A percentile compares a stretch with the other conserved stretches of the same genome.
Conservation (phyloP, 2,113 vertebrate species). For the Alosa alosa region DNA sequence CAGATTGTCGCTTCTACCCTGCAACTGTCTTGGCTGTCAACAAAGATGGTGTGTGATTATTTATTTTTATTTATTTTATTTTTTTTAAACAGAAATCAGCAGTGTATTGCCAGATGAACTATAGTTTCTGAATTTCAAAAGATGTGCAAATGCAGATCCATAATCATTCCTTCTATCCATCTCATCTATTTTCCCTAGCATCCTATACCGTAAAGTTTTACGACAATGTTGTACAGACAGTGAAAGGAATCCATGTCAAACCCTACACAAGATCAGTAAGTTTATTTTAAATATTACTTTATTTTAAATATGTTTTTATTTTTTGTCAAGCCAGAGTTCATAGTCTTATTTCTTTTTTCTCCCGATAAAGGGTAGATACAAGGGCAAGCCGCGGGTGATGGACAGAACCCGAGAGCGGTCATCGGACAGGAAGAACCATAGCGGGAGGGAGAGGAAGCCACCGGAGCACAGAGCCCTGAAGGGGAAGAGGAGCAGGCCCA, state of each 20-base stretch:
- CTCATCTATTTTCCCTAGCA: constrained; percentile 64
- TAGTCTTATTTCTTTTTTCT: neutral
- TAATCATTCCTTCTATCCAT: neutral
- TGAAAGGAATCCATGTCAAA: constrained; percentile 97
- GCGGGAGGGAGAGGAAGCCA: constrained; percentile 57
- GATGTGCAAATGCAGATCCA: neutral
- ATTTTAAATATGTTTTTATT: too few species aligned
- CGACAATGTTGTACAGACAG: constrained; percentile 94
- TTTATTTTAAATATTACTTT: constrained; percentile 67
- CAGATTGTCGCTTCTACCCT: constrained; percentile 96
- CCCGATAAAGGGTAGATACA: constrained; percentile 48
- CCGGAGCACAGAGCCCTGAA: constrained; percentile 63
- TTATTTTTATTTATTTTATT: neutral
- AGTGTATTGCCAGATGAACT: constrained; percentile 2
- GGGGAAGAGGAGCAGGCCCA: constrained; percentile 58
- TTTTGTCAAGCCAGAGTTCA: neutral
- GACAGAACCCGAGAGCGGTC: constrained; percentile 54
- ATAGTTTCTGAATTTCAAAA: neutral
- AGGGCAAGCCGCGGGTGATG: constrained; percentile 52
- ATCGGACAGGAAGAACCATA: constrained; percentile 48
- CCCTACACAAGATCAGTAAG: constrained; percentile 78
- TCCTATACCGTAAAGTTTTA: constrained; percentile 99
- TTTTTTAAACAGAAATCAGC: neutral
- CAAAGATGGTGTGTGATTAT: constrained; percentile 86
- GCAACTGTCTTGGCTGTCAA: constrained; percentile 92